Evolutionary conservation across 2,113 vertebrate genomes (phyloP).

Genomic region (Festucalex cinctus): DNA sequence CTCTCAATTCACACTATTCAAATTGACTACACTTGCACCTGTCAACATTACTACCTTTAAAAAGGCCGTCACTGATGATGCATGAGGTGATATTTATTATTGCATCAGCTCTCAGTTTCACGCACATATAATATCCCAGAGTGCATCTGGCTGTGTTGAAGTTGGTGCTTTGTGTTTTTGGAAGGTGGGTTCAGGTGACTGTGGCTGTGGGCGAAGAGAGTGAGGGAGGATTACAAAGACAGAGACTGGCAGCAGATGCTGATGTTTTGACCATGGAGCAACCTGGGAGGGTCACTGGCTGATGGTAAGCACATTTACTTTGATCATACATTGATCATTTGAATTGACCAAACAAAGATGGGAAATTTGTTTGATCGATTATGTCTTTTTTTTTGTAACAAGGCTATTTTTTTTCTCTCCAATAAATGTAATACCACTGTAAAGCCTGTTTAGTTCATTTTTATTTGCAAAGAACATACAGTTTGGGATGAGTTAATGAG

Average conservation of each 20-base stretch:
- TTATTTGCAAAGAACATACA: too few relatives aligned
- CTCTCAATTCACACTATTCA: not conserved
- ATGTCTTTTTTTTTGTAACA: not conserved
- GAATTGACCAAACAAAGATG: not conserved
- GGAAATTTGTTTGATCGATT: not conserved
- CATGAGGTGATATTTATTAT: not conserved
- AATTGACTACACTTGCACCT: not conserved
- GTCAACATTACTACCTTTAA: not conserved
- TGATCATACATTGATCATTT: not conserved
- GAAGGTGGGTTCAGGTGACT: slow-evolving; percentile 82
- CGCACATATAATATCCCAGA: not conserved
- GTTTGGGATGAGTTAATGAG: too few relatives aligned
- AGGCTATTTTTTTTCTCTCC: too few relatives aligned
- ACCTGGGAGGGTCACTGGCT: slow-evolving; percentile 78
- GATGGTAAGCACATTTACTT: slow-evolving; percentile 39
- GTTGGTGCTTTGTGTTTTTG: slow-evolving; percentile 6
- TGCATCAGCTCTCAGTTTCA: not conserved
- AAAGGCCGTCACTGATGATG: not conserved
- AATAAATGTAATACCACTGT: too few relatives aligned
- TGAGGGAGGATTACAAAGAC: slow-evolving; percentile 66
- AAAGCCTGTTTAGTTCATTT: too few relatives aligned
- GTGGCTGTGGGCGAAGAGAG: slow-evolving; percentile 70
- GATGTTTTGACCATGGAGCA: slow-evolving; percentile 75
- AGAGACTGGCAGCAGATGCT: slow-evolving; percentile 71
- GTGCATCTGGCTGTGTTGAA: slow-evolving; percentile 17